phyloP scores from a whole-genome alignment of 2,797 vertebrate species.

The Sciurus carolinensis region DNA sequence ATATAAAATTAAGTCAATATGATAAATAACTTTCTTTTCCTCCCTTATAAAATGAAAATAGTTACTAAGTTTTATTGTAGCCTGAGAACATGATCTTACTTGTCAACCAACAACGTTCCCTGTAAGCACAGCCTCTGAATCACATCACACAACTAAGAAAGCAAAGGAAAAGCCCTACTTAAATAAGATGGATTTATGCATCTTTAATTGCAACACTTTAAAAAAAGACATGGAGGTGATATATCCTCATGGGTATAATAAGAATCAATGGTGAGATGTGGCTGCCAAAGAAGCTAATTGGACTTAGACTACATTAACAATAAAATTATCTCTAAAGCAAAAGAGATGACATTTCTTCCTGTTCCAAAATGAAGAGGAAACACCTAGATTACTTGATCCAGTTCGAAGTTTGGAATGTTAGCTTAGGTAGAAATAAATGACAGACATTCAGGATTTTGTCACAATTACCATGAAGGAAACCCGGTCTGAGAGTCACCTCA shows the following conservation, averaged over 20 bases:
- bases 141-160: conserved; percentile 12
- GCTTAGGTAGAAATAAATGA: background rate
- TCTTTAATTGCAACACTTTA: conserved; percentile 62
- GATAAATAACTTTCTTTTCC: background rate
- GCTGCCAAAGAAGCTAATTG: conserved; percentile 74
- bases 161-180: background rate
- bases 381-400: background rate
- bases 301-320: conserved; percentile 64
- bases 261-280: conserved; percentile 59
- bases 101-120: background rate
- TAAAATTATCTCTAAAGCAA: conserved; percentile 55
- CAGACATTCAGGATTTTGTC: background rate
- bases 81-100: background rate
- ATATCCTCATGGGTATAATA: conserved; percentile 65
- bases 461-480: accelerated
- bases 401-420: background rate
- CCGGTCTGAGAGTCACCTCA: accelerated
- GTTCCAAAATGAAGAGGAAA: background rate
- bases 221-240: conserved; percentile 63
- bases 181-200: conserved; percentile 13
- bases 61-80: background rate
- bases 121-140: background rate
- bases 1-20: background rate
- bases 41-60: background rate
- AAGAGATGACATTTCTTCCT: conserved; percentile 53